Evolutionary conservation across 2,797 vertebrate species (phyloP), one percentile per base, ranked within the genome.

Genomic region (Acipenser transmontanus): DNA sequence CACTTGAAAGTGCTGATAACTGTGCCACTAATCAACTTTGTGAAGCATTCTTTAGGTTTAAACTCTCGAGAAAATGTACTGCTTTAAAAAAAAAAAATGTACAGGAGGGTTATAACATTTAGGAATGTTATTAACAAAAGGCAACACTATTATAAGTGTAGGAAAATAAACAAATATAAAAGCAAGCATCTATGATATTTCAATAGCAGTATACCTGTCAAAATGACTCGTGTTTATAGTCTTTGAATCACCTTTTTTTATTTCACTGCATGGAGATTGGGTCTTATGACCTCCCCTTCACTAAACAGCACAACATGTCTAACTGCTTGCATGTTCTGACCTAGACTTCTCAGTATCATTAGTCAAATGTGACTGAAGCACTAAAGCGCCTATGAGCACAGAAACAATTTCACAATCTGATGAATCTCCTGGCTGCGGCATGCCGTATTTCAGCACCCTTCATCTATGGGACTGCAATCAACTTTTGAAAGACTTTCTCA

Each of bases 51-150:
- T 68, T 48, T 51, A 61, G 63, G 69, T 69, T 79, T 82, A 70
- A 81, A 71, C 66, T 70, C 48, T 4, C 71, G 71, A 80, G 78
- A 76, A 78, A 70, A 63, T 65, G 70, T 73, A 76, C 74, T 12
- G 12, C 50, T 8, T 12, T 52, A 8, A 52, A 8, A 52, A 51
- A 51, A 51, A 51, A 51, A 51, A 2, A 51, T 51, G 50, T 51
- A 7, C 11, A 7, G 50, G 50, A 7, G 11, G 50, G 11, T 51
- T 12, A 57, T 6, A 57, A 10, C 1, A n/a, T 57, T 17, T 17
- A 17, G 17, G 17, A 17, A 17, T 17, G 17, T 17, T 17, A 17
- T 17, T 17, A 17, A 17, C 17, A 17, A 17, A 17, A 17, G 17
- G 17, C 17, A 17, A 17, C 17, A 17, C 17, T 17, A 17, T 17